Evolutionary conservation across 2,888 invertebrate species (phyloP).

Genomic region (Parascotia fuliginaria): DNA sequence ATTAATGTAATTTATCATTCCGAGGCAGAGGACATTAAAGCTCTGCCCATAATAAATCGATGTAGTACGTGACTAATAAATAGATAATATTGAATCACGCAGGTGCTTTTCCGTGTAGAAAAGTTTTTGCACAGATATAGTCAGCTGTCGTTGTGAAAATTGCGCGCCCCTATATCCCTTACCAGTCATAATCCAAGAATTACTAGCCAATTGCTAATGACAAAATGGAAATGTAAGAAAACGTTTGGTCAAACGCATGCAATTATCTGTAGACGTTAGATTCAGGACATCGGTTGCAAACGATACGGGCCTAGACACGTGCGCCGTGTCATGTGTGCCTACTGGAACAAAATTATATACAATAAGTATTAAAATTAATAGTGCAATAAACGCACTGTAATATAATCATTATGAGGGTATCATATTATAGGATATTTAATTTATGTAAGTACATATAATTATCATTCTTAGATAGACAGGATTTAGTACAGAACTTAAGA

Average conservation of each 20-base stretch:
- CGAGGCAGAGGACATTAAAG: constrained; percentile 10
- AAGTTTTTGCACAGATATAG: constrained; percentile 81
- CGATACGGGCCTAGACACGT: constrained; percentile 78
- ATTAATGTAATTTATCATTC: constrained; percentile 18
- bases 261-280: constrained; percentile 73
- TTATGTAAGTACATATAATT: no score
- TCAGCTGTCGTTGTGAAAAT: constrained; percentile 79
- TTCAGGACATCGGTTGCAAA: constrained; percentile 53
- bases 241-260: constrained; percentile 72
- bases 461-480: no score
- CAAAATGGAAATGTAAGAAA: constrained; percentile 74
- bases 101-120: constrained; percentile 78
- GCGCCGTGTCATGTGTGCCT: constrained; percentile 42
- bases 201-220: constrained; percentile 82
- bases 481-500: no score
- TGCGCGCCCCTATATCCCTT: constrained; percentile 79
- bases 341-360: constrained; percentile 15
- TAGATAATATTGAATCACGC: constrained; percentile 55
- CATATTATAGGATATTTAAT: constrained; percentile 14
- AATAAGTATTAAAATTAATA: constrained; percentile 7
- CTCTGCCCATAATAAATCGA: constrained; percentile 30
- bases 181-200: constrained; percentile 80
- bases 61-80: constrained; percentile 19
- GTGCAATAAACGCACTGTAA: constrained; percentile 5
- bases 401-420: constrained; percentile 2